Percentiles rank a stretch among this genome's conserved stretches.
phyloP scores from a whole-genome alignment of 2,888 invertebrate genomes.

The Nomada fucata region DNA sequence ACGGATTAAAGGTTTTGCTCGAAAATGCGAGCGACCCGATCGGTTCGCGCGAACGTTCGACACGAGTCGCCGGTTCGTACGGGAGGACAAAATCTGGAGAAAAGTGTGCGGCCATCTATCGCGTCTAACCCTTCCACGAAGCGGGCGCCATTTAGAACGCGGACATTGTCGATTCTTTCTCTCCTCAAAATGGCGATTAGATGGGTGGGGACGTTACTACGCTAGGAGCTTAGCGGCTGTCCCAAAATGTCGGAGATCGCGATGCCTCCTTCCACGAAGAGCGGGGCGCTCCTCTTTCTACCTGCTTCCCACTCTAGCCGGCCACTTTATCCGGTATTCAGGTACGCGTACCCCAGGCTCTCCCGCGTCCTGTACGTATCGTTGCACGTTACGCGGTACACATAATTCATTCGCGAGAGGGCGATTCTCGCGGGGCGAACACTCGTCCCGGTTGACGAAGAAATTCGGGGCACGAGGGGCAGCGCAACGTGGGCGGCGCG shows the following conservation, averaged over 20 bases:
- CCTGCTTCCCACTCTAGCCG: constrained; percentile 47
- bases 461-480: background rate
- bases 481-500: constrained; percentile 21
- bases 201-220: constrained; percentile 27
- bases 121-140: too few species aligned
- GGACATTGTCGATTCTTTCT: background rate
- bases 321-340: constrained; percentile 22
- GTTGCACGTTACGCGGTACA: background rate
- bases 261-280: constrained; percentile 31
- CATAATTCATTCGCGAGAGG: too few species aligned
- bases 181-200: constrained; percentile 43
- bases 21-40: background rate
- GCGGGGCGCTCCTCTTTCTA: constrained; percentile 58
- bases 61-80: too few species aligned
- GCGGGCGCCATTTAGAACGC: background rate
- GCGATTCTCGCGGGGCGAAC: too few species aligned
- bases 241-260: constrained; percentile 62
- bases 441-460: background rate
- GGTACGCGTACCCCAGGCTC: constrained; percentile 17
- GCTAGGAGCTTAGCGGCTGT: constrained; percentile 53
- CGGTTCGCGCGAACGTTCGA: background rate
- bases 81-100: too few species aligned
- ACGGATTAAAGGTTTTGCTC: background rate
- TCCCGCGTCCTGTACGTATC: constrained; percentile 26
- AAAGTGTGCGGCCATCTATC: too few species aligned